Evolutionary conservation across 2,797 vertebrate genomes (phyloP), one percentile per base, ranked within the genome.

Genomic region (Micrastur ruficollis): DNA sequence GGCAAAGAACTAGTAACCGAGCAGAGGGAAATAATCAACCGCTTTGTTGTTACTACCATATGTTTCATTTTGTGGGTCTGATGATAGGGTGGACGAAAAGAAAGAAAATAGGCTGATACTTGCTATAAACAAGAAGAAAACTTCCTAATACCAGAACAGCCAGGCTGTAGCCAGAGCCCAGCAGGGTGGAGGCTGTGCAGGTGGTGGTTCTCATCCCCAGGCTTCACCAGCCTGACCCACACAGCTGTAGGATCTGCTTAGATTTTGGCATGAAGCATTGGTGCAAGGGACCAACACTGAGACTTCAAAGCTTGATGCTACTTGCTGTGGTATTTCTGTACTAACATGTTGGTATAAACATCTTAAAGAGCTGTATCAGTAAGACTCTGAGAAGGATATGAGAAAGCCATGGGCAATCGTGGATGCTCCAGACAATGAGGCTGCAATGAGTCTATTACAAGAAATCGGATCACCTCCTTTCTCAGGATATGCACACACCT

Each of bases 41-140:
- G 16, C 19, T 79, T 90, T 66, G 14, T 75, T 85, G 49, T 73
- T 47, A 44, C 21, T 44, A 19, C 31, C 4, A 0, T 70, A 27
- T 20, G 38, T 66, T 86, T 93, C 4, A 15, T 74, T 74, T 74
- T 21, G 73, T 61, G 65, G 36, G 62, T 75, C 63, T 62, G 62
- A 47, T 52, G 27, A 31, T 62, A 59, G 62, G 46, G 78, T 38
- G 17, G 61, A 76, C 11, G 47, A 58, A 79, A 70, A 66, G 10
- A 86, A 90, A 83, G 36, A 66, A 72, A 93, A 73, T 52, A 65
- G 25, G 17, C 26, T 79, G 36, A n/a, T 62, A 21, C 21, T 46
- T 92, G 56, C 31, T 83, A 13, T 61, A 81, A 96, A 93, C 59
- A 95, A 95, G 36, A 90, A 97, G 62, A 97, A 96, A 66, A 84